Percentiles rank a stretch among this genome's conserved stretches.
These are phyloP conservation scores for Acanthosoma haemorrhoidale DNA, from an alignment of 2,888 invertebrate genomes.

Conservation along the genomic window DNA sequence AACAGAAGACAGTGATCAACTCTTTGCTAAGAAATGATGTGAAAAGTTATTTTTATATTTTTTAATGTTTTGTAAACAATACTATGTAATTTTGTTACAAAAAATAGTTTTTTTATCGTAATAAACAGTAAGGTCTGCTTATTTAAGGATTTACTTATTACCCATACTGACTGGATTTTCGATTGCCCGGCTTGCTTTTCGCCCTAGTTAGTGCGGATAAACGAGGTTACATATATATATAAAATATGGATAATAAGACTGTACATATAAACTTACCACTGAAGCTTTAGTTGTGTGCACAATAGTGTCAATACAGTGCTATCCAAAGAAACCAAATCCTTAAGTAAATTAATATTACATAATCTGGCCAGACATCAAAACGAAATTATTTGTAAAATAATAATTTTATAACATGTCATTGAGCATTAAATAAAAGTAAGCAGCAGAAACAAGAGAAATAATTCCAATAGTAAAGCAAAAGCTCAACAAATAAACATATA, in stretches of 20 bases:
- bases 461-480: background rate
- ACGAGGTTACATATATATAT: no score
- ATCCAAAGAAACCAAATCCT: background rate
- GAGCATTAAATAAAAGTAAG: background rate
- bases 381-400: background rate
- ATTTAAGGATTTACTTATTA: no score
- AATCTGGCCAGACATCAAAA: background rate
- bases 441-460: background rate
- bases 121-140: no score
- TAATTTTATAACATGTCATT: background rate
- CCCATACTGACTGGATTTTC: no score
- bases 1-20: no score
- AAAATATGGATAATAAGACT: background rate
- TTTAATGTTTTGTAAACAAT: no score
- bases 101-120: no score
- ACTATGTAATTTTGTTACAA: no score
- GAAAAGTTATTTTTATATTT: no score
- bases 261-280: background rate
- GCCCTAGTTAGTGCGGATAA: no score
- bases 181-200: no score
- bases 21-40: no score
- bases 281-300: slow-evolving; percentile 2
- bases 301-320: background rate
- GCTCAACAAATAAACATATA: background rate
- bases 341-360: background rate